Evolutionary conservation across 2,113 vertebrate species (phyloP), one percentile per base, ranked within the genome.

Genomic region (Guaruba guarouba): DNA sequence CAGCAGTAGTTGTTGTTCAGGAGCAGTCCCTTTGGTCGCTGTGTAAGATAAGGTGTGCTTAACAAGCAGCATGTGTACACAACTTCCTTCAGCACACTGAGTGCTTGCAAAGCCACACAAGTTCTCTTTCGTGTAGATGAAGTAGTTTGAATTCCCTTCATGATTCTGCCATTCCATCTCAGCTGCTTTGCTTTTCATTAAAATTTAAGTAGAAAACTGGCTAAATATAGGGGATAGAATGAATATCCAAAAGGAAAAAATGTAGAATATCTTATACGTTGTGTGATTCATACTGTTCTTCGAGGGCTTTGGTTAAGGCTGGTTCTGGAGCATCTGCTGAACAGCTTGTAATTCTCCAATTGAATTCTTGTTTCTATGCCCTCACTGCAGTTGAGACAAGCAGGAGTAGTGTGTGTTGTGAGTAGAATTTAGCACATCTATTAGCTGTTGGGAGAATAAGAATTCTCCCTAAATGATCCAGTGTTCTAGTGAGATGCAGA

Each of bases 351-450:
- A 51, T 51, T 43, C 61, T 41, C 16, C 1, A 1, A 11, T 10
- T 27, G 54, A 64, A 31, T 82, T 64, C 15, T 13, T 31, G 6
- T 69, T 52, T 27, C 37, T 22, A 0, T 35, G 31, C 46, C 13
- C 28, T 44, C 1, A 0, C 17, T 24, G 23, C 9, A 10, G 25
- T 16, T n/a, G 19, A 11, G 49, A 5, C 5, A 6, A 18, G 43
- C 61, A 54, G 75, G 14, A 48, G 10, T 6, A 17, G 39, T 1
- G 1, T 48, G 70, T 3, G 2, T 12, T 48, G 24, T 25, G 41
- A 10, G 27, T 7, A 10, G 29, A 29, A 14, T 19, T 59, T 27
- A 7, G 23, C 43, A 22, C 22, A 43, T 41, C 16, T 37, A 1
- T 23, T 24, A 11, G 69, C 43, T 43, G 3, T 33, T 82, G 44